Percentiles rank a stretch among this genome's conserved stretches.
phyloP scores from a whole-genome alignment of 23 tunicate genomes.

The Pegea sp. region DNA sequence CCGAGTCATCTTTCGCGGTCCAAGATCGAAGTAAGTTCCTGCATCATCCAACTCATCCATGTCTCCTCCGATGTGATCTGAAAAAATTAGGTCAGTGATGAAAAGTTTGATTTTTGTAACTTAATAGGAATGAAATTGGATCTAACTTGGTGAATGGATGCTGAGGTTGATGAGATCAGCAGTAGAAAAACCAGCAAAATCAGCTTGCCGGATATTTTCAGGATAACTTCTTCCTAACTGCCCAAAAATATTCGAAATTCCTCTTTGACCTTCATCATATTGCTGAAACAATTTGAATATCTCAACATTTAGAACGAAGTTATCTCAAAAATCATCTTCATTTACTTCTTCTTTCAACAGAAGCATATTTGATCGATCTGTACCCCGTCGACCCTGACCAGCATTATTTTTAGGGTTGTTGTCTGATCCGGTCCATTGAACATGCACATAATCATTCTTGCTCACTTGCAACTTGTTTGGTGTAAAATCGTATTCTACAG shows the following conservation, averaged over 20 bases:
- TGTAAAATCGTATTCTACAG: conserved; percentile 66
- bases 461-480: conserved; percentile 20
- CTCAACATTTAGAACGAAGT: neutral
- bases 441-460: conserved; percentile 15
- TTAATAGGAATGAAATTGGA: neutral
- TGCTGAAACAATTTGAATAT: too few relatives aligned
- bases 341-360: conserved; percentile 37
- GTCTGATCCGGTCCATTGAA: conserved; percentile 88
- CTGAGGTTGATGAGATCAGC: conserved; percentile 16
- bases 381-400: conserved; percentile 52
- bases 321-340: neutral
- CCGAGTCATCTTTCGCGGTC: conserved; percentile 48
- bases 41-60: conserved; percentile 86
- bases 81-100: too few relatives aligned
- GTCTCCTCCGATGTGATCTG: conserved; percentile 57
- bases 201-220: conserved; percentile 10
- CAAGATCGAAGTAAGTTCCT: conserved; percentile 70
- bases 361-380: conserved; percentile 55
- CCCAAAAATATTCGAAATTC: conserved; percentile 21
- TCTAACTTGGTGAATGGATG: conserved; percentile 4
- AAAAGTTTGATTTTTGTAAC: neutral
- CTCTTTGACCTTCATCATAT: too few relatives aligned
- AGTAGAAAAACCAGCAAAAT: conserved; percentile 16
- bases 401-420: conserved; percentile 50
- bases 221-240: conserved; percentile 58